Evolutionary conservation across 2,888 invertebrate species (phyloP).

Genomic region (Drepanosiphum platanoidis): DNA sequence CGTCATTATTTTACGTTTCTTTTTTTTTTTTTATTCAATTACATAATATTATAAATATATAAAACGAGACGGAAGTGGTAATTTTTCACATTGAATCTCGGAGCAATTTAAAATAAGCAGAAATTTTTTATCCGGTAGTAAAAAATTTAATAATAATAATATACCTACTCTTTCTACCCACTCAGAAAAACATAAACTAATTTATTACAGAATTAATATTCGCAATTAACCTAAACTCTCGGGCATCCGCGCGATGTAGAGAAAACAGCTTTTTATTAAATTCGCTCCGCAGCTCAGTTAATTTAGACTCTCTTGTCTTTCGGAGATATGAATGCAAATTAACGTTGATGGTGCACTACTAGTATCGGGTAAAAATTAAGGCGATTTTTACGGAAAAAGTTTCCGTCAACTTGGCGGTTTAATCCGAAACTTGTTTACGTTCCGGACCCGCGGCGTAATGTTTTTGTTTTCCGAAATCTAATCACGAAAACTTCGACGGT

Average conservation of each 20-base stretch:
- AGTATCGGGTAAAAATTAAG: not conserved
- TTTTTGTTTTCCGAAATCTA: conserved; percentile 48
- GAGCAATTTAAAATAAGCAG: not conserved
- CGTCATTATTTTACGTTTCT: not conserved
- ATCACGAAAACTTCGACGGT: conserved; percentile 37
- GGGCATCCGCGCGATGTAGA: not conserved
- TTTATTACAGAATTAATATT: conserved; percentile 54
- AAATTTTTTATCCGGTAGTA: not conserved
- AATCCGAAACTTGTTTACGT: conserved; percentile 1
- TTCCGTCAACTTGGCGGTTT: not conserved
- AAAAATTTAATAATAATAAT: not conserved
- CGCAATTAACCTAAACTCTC: conserved; percentile 42
- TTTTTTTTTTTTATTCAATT: conserved; percentile 7
- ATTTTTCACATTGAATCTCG: conserved; percentile 9
- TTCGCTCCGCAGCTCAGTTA: not conserved
- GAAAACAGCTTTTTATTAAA: conserved; percentile 29
- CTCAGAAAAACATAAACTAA: conserved; percentile 27
- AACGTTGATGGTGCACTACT: not conserved
- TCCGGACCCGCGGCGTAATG: conserved; percentile 10
- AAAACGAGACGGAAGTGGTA: not conserved
- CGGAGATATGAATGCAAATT: conserved; percentile 4
- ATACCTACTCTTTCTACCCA: not conserved
- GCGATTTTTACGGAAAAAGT: not conserved
- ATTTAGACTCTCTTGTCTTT: conserved; percentile 19
- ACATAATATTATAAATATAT: not conserved